These are phyloP conservation scores for Trissolcus basalis DNA, from an alignment of 1,140 invertebrate genomes.

Conservation along the genomic window DNA sequence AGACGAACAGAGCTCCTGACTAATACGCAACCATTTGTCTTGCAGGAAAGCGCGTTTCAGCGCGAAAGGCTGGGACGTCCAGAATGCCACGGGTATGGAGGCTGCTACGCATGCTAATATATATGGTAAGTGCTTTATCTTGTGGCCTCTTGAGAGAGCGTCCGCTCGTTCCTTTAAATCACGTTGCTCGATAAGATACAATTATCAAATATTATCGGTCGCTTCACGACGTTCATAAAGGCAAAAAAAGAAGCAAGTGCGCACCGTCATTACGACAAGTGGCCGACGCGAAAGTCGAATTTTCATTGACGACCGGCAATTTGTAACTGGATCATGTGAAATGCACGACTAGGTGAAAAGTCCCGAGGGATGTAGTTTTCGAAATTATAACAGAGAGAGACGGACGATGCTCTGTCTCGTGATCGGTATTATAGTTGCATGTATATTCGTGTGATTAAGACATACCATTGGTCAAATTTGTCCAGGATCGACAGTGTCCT, in stretches of 20 bases:
- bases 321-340: constrained; percentile 9
- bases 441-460: no score
- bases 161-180: constrained; percentile 44
- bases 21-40: constrained; percentile 50
- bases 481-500: no score
- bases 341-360: no score
- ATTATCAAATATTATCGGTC: constrained; percentile 55
- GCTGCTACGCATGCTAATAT: constrained; percentile 75
- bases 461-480: no score
- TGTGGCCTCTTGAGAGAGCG: constrained; percentile 24
- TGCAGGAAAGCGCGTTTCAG: constrained; percentile 72
- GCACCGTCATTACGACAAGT: constrained; percentile 14
- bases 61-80: constrained; percentile 74
- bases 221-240: constrained; percentile 45
- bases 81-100: constrained; percentile 76
- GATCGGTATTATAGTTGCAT: no score
- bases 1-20: constrained; percentile 26
- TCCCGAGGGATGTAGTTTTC: no score
- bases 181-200: constrained; percentile 46
- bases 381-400: no score
- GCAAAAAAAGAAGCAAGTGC: constrained; percentile 20
- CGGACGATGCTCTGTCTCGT: no score
- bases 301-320: constrained; percentile 36
- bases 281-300: constrained; percentile 11
- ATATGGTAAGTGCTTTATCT: constrained; percentile 69